A percentile compares a stretch with the other conserved stretches of the same genome.
Evolutionary conservation across 1,140 invertebrate genomes (phyloP).

Genomic region (Cydia splendana): DNA sequence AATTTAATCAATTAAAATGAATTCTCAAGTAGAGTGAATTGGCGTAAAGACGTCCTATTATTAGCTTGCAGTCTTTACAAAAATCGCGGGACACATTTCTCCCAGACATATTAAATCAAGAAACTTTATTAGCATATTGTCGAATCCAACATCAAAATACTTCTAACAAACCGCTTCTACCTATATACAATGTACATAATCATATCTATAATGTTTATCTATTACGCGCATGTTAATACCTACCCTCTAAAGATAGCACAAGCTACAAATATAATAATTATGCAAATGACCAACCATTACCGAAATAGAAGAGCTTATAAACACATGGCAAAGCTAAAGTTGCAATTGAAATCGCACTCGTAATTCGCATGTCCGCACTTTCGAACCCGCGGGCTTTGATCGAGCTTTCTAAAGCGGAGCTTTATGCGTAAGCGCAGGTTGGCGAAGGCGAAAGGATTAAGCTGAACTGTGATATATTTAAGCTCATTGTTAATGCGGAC

Average conservation of each 20-base stretch:
- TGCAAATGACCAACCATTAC: constrained; percentile 8
- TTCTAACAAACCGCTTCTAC: too few relatives aligned
- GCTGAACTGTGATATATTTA: background rate
- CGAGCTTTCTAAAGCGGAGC: constrained; percentile 35
- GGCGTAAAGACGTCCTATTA: too few relatives aligned
- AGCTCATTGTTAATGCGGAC: too few relatives aligned
- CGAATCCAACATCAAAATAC: too few relatives aligned
- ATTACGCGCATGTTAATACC: too few relatives aligned
- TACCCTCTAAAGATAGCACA: background rate
- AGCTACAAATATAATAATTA: constrained; percentile 11
- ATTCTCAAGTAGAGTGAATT: too few relatives aligned
- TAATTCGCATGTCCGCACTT: constrained; percentile 49
- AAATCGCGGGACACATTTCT: too few relatives aligned
- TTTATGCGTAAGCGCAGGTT: constrained; percentile 25
- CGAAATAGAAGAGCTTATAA: constrained; percentile 22
- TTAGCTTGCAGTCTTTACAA: too few relatives aligned
- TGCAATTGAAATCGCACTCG: constrained; percentile 48
- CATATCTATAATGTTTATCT: background rate
- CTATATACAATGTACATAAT: background rate
- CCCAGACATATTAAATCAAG: too few relatives aligned
- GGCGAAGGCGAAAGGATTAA: background rate
- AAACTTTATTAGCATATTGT: too few relatives aligned
- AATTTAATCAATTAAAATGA: too few relatives aligned
- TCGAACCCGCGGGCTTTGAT: constrained; percentile 41
- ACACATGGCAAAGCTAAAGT: constrained; percentile 26